A percentile compares a stretch with the other conserved stretches of the same genome.
Evolutionary conservation across 1,140 invertebrate species (phyloP).

Genomic region (Diuraphis noxia): DNA sequence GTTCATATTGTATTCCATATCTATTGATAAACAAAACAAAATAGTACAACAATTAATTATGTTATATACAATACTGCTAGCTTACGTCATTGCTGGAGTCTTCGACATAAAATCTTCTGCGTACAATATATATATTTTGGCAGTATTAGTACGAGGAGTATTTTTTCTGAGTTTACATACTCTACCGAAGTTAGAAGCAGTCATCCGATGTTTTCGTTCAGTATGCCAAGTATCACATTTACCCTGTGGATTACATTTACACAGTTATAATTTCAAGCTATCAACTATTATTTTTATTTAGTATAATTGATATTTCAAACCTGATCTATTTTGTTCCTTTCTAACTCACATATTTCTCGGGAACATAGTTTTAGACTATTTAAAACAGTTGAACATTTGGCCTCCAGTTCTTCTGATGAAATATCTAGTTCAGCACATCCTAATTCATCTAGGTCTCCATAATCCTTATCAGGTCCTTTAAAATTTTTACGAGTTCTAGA

Average conservation of each 20-base stretch:
- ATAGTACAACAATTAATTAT: not conserved
- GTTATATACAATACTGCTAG: not conserved
- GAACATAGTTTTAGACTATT: not conserved
- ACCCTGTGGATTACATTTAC: not conserved
- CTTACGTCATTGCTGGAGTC: not conserved
- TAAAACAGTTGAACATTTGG: not conserved
- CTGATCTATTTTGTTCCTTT: conserved; percentile 26
- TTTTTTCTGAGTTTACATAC: conserved; percentile 14
- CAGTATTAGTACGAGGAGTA: not conserved
- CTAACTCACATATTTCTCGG: not conserved
- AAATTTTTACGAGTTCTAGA: not conserved
- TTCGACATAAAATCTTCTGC: not conserved
- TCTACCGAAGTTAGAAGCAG: conserved; percentile 15
- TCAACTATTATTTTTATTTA: not conserved
- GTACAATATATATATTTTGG: conserved; percentile 12
- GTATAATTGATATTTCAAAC: not conserved
- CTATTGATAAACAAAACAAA: not conserved
- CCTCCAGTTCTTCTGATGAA: not conserved
- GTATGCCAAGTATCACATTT: not conserved
- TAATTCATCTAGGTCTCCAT: not conserved
- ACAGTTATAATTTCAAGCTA: not conserved
- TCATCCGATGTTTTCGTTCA: not conserved
- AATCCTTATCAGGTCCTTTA: not conserved
- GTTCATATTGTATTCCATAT: conserved; percentile 25
- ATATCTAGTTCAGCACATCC: not conserved